phyloP scores from a whole-genome alignment of 1,140 invertebrate genomes.

The Achroia grisella region DNA sequence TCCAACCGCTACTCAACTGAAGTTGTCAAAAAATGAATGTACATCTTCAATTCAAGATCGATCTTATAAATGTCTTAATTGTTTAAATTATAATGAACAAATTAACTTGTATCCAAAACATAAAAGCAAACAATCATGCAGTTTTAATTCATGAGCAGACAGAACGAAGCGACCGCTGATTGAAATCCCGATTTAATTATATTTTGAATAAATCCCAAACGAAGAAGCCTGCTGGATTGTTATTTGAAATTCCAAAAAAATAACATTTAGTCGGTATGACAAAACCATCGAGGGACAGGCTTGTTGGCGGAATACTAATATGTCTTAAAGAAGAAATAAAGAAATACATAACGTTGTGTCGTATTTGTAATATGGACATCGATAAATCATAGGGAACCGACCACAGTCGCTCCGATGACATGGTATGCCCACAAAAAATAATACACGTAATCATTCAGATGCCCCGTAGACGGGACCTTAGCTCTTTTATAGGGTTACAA shows the following conservation, averaged over 20 bases:
- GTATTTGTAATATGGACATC: slow-evolving; percentile 70
- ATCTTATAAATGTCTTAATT: slow-evolving; percentile 27
- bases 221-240: slow-evolving; percentile 54
- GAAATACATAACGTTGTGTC: slow-evolving; percentile 67
- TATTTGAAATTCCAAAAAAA: slow-evolving; percentile 70
- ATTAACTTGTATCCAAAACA: slow-evolving; percentile 54
- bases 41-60: not conserved
- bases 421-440: slow-evolving; percentile 69
- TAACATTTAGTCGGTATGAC: slow-evolving; percentile 71
- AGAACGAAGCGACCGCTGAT: slow-evolving; percentile 42
- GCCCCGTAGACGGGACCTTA: slow-evolving; percentile 55
- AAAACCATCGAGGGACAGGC: slow-evolving; percentile 61
- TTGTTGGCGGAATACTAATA: slow-evolving; percentile 71
- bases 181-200: slow-evolving; percentile 57
- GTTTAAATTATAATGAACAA: slow-evolving; percentile 58
- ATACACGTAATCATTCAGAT: slow-evolving; percentile 68
- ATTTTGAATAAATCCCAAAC: slow-evolving; percentile 42
- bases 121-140: slow-evolving; percentile 35
- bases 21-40: too few species aligned
- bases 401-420: slow-evolving; percentile 70
- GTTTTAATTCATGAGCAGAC: slow-evolving; percentile 58
- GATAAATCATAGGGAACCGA: slow-evolving; percentile 70
- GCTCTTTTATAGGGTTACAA: slow-evolving; percentile 37
- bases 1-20: too few species aligned
- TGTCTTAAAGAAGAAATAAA: slow-evolving; percentile 71